Base-by-base conservation (phyloP, 2,888 invertebrate species). In the Fabriciana adippe region DNA sequence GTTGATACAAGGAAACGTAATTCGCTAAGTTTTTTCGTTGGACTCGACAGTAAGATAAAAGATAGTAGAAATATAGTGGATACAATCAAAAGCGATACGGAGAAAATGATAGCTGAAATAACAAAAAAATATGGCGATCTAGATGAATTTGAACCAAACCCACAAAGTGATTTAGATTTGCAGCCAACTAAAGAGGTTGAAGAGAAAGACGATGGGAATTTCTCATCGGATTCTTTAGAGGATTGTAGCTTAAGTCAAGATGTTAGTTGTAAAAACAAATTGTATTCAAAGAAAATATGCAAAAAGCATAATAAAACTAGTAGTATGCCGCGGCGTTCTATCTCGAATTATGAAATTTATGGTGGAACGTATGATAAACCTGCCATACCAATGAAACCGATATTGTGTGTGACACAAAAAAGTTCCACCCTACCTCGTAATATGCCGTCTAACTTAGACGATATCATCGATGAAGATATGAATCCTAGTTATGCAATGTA, bases 141-240 rank as follows among this genome's bases (percentile, higher is more conserved):
- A 55, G 94, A 94, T 73, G 92, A 93, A 59, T 92, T 86, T 69
- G 88, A 87, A 72, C 86, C 88, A 16, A 82, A 84, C 16, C 75
- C 76, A 6, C 79, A 77, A 13, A 75, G 74, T 48, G 90, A 91
- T 73, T 78, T 90, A 67, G 92, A 92, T 72, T 73, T 90, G 35
- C 86, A 89, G 73, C 92, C 91, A 0, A 86, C 88, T 4, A 90
- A 86, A 76, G 88, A 90, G 72, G 75, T 79, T 0, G 82, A 81
- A 56, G 83, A 84, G 56, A 91, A 92, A 67, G 95, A 95, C 0
- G 95, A 95, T 55, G 95, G 94, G 0, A 96, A 95, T 77, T 96
- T 96, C 76, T 96, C 96, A 61, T 96, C 96, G 0, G 97, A 97
- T 86, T 96, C 96, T 0, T 85, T 97, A 63, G 96, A 97, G 86